These are phyloP conservation scores for Dromius quadrimaculatus DNA, from an alignment of 2,888 invertebrate species.

Conservation along the genomic window DNA sequence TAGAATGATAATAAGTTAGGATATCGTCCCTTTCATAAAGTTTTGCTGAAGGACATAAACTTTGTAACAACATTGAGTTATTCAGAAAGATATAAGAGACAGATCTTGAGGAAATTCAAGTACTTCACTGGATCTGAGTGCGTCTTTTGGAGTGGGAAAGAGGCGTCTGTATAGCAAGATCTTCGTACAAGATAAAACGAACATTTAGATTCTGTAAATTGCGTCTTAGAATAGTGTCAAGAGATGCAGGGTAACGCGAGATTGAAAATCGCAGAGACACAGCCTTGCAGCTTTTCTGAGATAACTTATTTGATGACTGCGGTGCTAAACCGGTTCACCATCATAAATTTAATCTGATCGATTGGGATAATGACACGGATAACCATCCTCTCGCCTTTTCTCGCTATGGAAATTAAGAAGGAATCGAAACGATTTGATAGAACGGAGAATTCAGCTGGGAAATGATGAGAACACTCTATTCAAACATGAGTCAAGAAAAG, in stretches of 20 bases:
- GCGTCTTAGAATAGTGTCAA: slow-evolving; percentile 48
- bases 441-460: background rate
- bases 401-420: background rate
- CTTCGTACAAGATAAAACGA: slow-evolving; percentile 39
- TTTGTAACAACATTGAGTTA: too few relatives aligned
- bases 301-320: slow-evolving; percentile 46
- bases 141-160: background rate
- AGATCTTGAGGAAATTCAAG: too few relatives aligned
- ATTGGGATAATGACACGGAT: slow-evolving; percentile 45
- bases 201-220: slow-evolving; percentile 48
- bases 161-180: slow-evolving; percentile 33
- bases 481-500: slow-evolving; percentile 11
- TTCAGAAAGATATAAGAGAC: too few relatives aligned
- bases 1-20: too few relatives aligned
- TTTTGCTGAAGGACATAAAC: too few relatives aligned
- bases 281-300: slow-evolving; percentile 2
- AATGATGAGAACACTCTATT: too few relatives aligned
- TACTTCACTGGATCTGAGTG: too few relatives aligned
- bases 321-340: slow-evolving; percentile 44
- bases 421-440: slow-evolving; percentile 7
- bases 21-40: too few relatives aligned
- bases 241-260: slow-evolving; percentile 29
- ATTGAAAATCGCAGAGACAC: slow-evolving; percentile 38
- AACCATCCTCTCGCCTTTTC: slow-evolving; percentile 1
- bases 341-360: slow-evolving; percentile 47